Conservation (phyloP, 2,888 invertebrate genomes). For the Tipula helvola region DNA sequence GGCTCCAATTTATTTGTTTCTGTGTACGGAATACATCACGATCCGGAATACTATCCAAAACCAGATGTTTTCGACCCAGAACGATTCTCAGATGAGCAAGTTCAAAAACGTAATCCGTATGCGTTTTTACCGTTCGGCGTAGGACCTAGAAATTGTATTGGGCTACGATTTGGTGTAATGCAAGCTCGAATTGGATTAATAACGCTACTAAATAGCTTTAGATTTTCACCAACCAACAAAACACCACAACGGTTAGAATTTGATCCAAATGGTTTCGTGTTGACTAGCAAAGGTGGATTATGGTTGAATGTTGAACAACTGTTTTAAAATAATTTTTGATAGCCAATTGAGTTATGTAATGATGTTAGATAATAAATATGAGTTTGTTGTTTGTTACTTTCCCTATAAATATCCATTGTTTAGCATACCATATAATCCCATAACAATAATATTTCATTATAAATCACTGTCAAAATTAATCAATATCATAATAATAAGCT, state of each 20-base stretch:
- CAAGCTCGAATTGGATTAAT: constrained; percentile 19
- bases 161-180: constrained; percentile 28
- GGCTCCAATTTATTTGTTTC: constrained; percentile 43
- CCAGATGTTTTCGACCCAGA: constrained; percentile 50
- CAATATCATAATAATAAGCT: too few species aligned
- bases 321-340: neutral
- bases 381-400: too few species aligned
- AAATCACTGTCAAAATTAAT: too few species aligned
- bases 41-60: constrained; percentile 45
- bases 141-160: constrained; percentile 35
- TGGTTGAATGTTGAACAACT: neutral
- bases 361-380: too few species aligned
- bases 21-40: constrained; percentile 45
- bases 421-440: too few species aligned
- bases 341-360: neutral
- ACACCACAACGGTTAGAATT: neutral
- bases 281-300: neutral
- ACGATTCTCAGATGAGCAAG: constrained; percentile 42
- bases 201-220: constrained; percentile 13
- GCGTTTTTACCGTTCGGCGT: constrained; percentile 35
- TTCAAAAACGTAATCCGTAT: constrained; percentile 31
- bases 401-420: too few species aligned
- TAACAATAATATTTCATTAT: too few species aligned
- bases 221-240: neutral
- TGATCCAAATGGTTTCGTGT: neutral